Base-by-base conservation (phyloP, 2,888 invertebrate genomes). In the Mongoloraphidia duomilia region DNA sequence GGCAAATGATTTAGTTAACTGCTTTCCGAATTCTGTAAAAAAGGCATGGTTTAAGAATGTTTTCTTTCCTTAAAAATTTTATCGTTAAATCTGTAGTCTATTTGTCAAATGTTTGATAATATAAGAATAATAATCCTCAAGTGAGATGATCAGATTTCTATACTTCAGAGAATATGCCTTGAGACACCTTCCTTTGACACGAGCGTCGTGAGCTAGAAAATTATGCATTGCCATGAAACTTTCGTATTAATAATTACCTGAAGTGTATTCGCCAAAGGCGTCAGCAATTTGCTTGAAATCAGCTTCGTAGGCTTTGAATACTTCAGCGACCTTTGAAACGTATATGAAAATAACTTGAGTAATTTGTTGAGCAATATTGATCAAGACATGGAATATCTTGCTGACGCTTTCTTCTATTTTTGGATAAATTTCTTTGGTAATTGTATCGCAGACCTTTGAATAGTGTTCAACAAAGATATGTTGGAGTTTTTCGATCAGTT, bases 271-370 rank as follows among this genome's bases (percentile, higher is more conserved):
- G 11, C 72, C 66, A 36, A 78, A 56, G 1, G 70, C 65, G 47
- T 72, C 70, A 41, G 75, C 68, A 4, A 82, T 59, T 55, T 80
- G 77, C 52, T 81, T 74, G 2, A 84, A 65, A 57, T 83, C 82
- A 11, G 74, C 74, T 63, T 80, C 78, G 62, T 82, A 78, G 49
- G 76, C 73, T 55, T 82, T 80, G 48, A 79, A 63, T 61, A 82
- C 67, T 56, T 75, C 71, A 0, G 72, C 61, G 39, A 75, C 54
- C 37, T 76, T 65, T 11, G 76, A 76, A 2, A 76, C 56, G 53
- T 75, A 68, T 50, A 61, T 57, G 38, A 67, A 61, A 3, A 57
- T 57, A 5, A 72, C 57, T 36, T 67, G 62, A 2, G 56, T 59
- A 0, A 62, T 50, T 1, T 72, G 68, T 0, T 79, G 73, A 2